These are phyloP conservation scores for Scartelaos histophorus DNA, from an alignment of 2,113 vertebrate genomes.

Conservation along the genomic window DNA sequence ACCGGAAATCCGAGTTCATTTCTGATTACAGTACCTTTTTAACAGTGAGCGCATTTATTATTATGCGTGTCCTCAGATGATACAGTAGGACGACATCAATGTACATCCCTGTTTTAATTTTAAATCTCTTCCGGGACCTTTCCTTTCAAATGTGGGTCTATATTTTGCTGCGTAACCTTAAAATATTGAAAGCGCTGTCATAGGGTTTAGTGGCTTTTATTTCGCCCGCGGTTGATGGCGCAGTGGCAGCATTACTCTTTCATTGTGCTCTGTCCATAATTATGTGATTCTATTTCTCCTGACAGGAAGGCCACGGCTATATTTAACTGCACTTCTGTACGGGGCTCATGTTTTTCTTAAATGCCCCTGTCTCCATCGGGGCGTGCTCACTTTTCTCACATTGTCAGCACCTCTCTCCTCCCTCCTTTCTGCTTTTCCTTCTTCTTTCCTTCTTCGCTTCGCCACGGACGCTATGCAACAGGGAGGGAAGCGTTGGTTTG, in stretches of 20 bases:
- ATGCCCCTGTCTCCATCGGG: constrained; percentile 21
- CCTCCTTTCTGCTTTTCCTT: neutral
- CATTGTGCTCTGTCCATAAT: constrained; percentile 22
- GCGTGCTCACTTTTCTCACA: constrained; percentile 51
- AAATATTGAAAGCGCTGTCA: neutral
- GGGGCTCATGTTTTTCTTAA: constrained; percentile 38
- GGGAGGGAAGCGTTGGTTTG: no score
- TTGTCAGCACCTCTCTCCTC: constrained; percentile 30
- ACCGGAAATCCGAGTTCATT: no score
- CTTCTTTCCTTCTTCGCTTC: neutral
- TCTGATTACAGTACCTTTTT: no score
- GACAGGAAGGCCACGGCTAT: constrained; percentile 31
- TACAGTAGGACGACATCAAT: no score
- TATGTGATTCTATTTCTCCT: constrained; percentile 32
- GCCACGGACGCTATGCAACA: no score
- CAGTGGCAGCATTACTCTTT: constrained; percentile 30
- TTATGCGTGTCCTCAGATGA: no score
- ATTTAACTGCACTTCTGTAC: constrained; percentile 43
- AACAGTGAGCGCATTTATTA: no score
- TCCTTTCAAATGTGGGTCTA: neutral
- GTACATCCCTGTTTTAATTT: no score
- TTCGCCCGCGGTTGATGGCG: neutral
- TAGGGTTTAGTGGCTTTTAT: neutral
- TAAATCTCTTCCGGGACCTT: neutral
- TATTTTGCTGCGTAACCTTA: neutral